These are phyloP conservation scores for Apamea sordens DNA, from an alignment of 2,888 invertebrate genomes.

Conservation along the genomic window DNA sequence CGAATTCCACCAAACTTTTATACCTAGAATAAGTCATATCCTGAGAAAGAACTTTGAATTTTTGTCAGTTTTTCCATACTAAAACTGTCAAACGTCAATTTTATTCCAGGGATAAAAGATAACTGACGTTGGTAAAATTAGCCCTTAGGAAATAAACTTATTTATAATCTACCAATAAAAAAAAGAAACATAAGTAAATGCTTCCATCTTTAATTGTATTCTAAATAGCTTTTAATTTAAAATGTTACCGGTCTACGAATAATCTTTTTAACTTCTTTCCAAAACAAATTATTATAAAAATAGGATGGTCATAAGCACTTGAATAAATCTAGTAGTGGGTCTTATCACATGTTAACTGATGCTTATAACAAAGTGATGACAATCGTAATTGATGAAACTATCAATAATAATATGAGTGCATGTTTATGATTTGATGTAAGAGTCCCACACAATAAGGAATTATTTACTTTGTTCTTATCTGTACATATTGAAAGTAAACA, in stretches of 20 bases:
- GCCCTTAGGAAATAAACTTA: too few species aligned
- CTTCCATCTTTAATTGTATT: background rate
- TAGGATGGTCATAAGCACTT: background rate
- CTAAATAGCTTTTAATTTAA: background rate
- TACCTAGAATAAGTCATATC: too few species aligned
- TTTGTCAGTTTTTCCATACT: too few species aligned
- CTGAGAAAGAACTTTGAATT: too few species aligned
- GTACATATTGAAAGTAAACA: constrained; percentile 16
- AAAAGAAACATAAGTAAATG: background rate
- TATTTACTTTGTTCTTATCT: constrained; percentile 20
- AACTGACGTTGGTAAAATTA: too few species aligned
- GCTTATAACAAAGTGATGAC: constrained; percentile 10
- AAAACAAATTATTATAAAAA: constrained; percentile 1
- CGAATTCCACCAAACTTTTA: too few species aligned
- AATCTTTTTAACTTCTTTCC: background rate
- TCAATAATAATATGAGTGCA: constrained; percentile 9
- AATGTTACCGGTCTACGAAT: background rate
- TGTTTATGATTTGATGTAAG: constrained; percentile 3
- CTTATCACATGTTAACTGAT: constrained; percentile 13
- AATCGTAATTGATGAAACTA: constrained; percentile 9
- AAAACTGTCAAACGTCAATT: too few species aligned
- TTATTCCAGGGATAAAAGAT: too few species aligned
- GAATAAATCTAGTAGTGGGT: background rate
- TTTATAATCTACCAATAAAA: background rate
- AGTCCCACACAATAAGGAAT: background rate